These are phyloP conservation scores for Lineus longissimus DNA, from an alignment of 1,140 invertebrate species.

Conservation along the genomic window DNA sequence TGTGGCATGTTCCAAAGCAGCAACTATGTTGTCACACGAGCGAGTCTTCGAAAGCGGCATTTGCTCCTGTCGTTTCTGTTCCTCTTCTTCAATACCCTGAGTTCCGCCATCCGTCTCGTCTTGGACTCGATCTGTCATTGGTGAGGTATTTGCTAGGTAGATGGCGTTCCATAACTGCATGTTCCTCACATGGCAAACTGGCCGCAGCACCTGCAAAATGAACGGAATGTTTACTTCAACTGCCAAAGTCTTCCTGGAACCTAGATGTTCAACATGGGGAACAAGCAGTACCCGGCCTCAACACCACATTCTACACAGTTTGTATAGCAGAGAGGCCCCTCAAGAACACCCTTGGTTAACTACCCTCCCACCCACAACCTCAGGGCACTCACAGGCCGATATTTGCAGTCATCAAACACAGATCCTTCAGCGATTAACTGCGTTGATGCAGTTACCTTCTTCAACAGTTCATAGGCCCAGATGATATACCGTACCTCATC, in stretches of 20 bases:
- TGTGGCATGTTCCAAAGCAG: conserved; percentile 59
- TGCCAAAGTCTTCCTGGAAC: too few species aligned
- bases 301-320: too few species aligned
- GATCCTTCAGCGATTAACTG: too few species aligned
- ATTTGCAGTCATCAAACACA: too few species aligned
- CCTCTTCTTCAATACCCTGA: background rate
- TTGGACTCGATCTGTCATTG: conserved; percentile 34
- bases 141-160: conserved; percentile 61
- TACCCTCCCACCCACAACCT: too few species aligned
- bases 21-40: conserved; percentile 66
- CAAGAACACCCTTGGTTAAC: too few species aligned
- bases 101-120: conserved; percentile 12
- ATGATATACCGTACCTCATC: background rate
- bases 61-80: conserved; percentile 34
- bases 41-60: conserved; percentile 48
- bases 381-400: too few species aligned
- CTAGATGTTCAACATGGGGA: too few species aligned
- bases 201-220: conserved; percentile 72
- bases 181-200: conserved; percentile 76
- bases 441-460: too few species aligned
- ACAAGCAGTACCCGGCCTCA: too few species aligned
- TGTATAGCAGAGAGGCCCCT: background rate
- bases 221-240: conserved; percentile 14
- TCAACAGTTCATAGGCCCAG: too few species aligned
- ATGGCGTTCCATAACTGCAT: conserved; percentile 80